Evolutionary conservation across 1,140 invertebrate species (phyloP), one percentile per base, ranked within the genome.

Genomic region (Megalopta genalis): DNA sequence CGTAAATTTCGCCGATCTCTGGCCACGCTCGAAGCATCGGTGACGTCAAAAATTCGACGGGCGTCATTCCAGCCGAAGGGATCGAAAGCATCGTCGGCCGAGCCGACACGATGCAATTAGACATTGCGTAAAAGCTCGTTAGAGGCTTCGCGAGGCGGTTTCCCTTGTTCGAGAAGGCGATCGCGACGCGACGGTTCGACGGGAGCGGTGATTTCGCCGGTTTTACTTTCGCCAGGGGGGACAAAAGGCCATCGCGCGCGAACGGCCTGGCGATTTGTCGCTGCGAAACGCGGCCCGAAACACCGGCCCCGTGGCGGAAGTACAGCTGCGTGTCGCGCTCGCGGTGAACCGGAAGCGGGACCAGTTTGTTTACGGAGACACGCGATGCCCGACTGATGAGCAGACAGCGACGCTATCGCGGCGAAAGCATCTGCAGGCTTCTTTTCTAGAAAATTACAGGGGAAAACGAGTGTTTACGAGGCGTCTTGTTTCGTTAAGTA

Each of bases 391-490:
- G 23, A 27, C 42, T 8, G 54, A 23, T 1, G 6, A 46, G 59
- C 52, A n/a, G 27, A 25, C 27, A 32, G 63, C 57, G 73, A 67
- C 73, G 46, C 12, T 77, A 60, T 77, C 74, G 54, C 39, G 18
- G 66, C 39, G 74, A 77, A 76, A 76, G 74, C 39, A 75, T 74
- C 72, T 52, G 23, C 23, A 23, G 21, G 14, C 27, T 32, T 37
- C 49, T 18, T 63, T 14, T 5, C 60, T 5, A 14, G 9, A 25
- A 25, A 59, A 59, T 59, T 25, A 10, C 57, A 7, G 57, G 23
- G 57, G n/a, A 23, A 46, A n/a, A 57, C 54, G 54, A 23, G 57
- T 25, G 57, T 23, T 23, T 9, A 14, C 49, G 23, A 14, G 18
- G 18, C 18, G 57, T 12, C 23, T n/a, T 3, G 57, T 25, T 25